Conservation (phyloP, 2,797 vertebrate genomes). For the Phylloscopus collybita region DNA sequence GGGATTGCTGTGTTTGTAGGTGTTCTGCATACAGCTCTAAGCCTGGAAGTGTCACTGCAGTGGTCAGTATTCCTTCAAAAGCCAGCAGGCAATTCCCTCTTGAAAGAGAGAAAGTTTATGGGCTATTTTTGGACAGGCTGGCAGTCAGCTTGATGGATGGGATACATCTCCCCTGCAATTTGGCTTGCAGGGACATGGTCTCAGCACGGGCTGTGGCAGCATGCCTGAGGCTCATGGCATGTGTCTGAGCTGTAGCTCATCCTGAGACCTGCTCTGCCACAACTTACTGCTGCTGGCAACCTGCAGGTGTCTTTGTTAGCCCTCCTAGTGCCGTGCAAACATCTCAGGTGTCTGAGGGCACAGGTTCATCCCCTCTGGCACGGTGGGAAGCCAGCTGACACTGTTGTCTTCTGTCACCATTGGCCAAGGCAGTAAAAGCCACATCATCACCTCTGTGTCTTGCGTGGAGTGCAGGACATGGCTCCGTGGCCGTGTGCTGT, state of each 20-base stretch:
- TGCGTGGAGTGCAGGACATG: fast-evolving
- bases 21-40: not conserved
- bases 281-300: not conserved
- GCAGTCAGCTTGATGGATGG: not conserved
- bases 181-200: not conserved
- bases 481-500: fast-evolving
- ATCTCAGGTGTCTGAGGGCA: fast-evolving
- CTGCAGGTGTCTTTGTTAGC: not conserved
- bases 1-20: not conserved
- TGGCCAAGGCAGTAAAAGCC: not conserved
- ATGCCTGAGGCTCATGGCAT: fast-evolving
- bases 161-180: not conserved
- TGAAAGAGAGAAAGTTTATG: not conserved
- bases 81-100: not conserved
- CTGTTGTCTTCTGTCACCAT: not conserved
- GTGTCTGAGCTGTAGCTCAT: not conserved
- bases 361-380: not conserved
- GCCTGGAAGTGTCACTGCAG: not conserved
- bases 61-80: not conserved
- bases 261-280: not conserved
- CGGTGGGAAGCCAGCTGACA: not conserved
- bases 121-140: not conserved
- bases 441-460: not conserved
- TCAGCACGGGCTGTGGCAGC: not conserved
- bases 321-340: not conserved